phyloP scores from a whole-genome alignment of 2,113 vertebrate species.

The Seriola rivoliana region DNA sequence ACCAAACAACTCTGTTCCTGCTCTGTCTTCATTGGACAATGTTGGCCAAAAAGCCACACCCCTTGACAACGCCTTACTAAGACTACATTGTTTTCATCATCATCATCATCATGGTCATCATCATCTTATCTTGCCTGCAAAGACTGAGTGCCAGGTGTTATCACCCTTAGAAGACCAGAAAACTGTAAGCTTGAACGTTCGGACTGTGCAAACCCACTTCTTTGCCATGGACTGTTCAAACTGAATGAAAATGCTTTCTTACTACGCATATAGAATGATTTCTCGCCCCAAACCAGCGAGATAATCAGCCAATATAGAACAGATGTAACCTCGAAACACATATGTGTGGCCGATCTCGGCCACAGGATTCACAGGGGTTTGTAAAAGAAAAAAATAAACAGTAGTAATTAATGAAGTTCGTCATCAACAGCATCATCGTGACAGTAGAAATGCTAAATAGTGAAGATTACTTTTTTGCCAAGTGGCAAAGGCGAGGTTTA shows the following conservation, averaged over 20 bases:
- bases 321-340: conserved; percentile 83
- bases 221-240: conserved; percentile 88
- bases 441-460: conserved; percentile 71
- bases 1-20: conserved; percentile 48
- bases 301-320: conserved; percentile 84
- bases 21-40: conserved; percentile 58
- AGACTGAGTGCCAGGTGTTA: conserved; percentile 75
- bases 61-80: conserved; percentile 79
- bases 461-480: conserved; percentile 84
- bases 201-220: conserved; percentile 80
- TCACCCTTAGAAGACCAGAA: conserved; percentile 85
- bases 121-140: conserved; percentile 85
- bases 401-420: conserved; percentile 68
- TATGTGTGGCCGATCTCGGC: conserved; percentile 73
- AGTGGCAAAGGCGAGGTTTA: conserved; percentile 84
- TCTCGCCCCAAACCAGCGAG: conserved; percentile 83
- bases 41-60: conserved; percentile 59
- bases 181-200: conserved; percentile 85
- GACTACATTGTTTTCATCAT: conserved; percentile 65
- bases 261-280: conserved; percentile 80
- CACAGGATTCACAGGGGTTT: conserved; percentile 86
- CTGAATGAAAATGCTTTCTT: conserved; percentile 85
- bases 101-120: conserved; percentile 57
- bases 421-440: conserved; percentile 71
- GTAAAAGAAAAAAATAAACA: conserved; percentile 63